These are phyloP conservation scores for Chrysotoxum bicinctum DNA, from an alignment of 2,888 invertebrate genomes.

Conservation along the genomic window DNA sequence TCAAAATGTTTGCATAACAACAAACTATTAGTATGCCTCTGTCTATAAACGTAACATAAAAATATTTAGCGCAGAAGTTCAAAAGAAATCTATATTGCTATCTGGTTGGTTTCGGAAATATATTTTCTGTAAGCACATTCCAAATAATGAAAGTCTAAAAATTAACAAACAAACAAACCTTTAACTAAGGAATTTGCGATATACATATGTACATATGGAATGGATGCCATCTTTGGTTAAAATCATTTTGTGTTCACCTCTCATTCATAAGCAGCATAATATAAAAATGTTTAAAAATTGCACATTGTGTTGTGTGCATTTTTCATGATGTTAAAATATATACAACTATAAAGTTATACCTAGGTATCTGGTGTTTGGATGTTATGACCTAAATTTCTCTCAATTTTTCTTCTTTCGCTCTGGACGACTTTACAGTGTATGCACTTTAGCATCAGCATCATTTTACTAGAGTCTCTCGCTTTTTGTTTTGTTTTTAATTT, in stretches of 20 bases:
- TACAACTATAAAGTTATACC: not conserved
- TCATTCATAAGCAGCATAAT: not conserved
- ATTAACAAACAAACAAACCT: not conserved
- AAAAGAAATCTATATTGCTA: not conserved
- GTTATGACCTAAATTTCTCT: constrained; percentile 71
- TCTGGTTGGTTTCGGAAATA: not conserved
- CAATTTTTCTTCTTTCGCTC: constrained; percentile 51
- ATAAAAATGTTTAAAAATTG: not conserved
- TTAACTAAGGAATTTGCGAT: not conserved
- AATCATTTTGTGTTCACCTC: not conserved
- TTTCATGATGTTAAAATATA: not conserved
- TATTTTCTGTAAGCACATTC: not conserved
- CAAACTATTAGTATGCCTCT: not conserved
- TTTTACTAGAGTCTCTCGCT: constrained; percentile 32
- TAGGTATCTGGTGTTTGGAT: constrained; percentile 38
- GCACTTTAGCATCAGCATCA: constrained; percentile 35
- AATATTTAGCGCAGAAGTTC: constrained; percentile 14
- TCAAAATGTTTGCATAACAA: constrained; percentile 25
- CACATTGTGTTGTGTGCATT: not conserved
- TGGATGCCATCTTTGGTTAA: not conserved
- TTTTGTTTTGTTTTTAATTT: constrained; percentile 3
- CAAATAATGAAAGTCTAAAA: constrained; percentile 4
- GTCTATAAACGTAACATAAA: not conserved
- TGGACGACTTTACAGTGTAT: not conserved
- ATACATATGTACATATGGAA: not conserved